Percentiles rank a stretch among this genome's conserved stretches.
Evolutionary conservation across 2,797 vertebrate species (phyloP).

Genomic region (Adelosebastes latens): DNA sequence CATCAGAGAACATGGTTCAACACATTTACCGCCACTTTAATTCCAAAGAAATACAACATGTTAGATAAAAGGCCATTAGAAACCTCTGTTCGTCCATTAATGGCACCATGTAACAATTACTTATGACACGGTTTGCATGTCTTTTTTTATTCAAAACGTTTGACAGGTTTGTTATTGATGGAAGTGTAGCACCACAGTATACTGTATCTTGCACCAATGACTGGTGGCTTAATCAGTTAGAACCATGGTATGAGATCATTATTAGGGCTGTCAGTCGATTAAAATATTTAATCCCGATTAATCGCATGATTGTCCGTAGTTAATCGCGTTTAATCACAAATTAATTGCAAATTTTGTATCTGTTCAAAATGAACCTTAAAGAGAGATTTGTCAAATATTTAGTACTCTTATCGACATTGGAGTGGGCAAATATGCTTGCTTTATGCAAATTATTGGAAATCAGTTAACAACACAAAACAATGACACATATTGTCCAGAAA

Average conservation of each 20-base stretch:
- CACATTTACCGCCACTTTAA: constrained; percentile 56
- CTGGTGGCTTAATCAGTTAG: neutral
- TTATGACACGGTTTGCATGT: constrained; percentile 7
- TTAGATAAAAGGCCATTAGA: constrained; percentile 43
- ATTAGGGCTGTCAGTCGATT: too few relatives aligned
- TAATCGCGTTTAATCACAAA: too few relatives aligned
- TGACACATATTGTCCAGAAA: too few relatives aligned
- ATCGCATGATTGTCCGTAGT: too few relatives aligned
- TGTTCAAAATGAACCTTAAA: too few relatives aligned
- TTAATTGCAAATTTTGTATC: too few relatives aligned
- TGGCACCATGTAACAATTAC: constrained; percentile 33
- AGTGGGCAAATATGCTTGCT: too few relatives aligned
- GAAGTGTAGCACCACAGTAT: neutral
- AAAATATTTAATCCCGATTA: too few relatives aligned
- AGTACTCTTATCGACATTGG: too few relatives aligned
- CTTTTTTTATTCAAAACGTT: constrained; percentile 5
- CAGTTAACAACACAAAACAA: too few relatives aligned
- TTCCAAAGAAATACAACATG: constrained; percentile 57
- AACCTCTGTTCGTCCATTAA: constrained; percentile 31
- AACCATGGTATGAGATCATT: neutral
- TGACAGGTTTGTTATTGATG: constrained; percentile 11
- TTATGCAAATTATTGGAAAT: too few relatives aligned
- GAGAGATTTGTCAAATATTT: too few relatives aligned
- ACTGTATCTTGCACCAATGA: neutral
- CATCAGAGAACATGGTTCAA: constrained; percentile 10